phyloP scores from a whole-genome alignment of 2,888 invertebrate genomes.

The Apodemia hepburni region DNA sequence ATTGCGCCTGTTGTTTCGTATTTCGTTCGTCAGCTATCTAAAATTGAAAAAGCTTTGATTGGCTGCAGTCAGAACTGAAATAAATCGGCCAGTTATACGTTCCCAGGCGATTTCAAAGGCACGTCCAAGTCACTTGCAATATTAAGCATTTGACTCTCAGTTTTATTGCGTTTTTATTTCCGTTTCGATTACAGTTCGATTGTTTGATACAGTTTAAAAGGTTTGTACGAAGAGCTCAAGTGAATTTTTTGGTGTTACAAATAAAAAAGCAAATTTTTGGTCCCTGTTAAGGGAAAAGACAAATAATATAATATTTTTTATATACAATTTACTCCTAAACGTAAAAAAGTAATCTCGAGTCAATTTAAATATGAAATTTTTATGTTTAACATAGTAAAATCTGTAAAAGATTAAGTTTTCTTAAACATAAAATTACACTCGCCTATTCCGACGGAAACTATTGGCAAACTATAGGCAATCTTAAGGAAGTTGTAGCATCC shows the following conservation, averaged over 20 bases:
- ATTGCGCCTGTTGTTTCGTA: conserved; percentile 52
- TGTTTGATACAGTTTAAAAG: neutral
- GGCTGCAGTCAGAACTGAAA: conserved; percentile 51
- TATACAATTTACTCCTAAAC: too few relatives aligned
- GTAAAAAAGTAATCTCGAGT: too few relatives aligned
- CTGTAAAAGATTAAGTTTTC: too few relatives aligned
- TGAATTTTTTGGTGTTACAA: neutral
- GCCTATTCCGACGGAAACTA: too few relatives aligned
- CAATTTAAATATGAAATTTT: too few relatives aligned
- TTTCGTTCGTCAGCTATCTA: conserved; percentile 49
- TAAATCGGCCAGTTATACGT: conserved; percentile 47
- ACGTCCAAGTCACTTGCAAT: conserved; percentile 43
- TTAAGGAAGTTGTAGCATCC: too few relatives aligned
- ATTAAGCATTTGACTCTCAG: conserved; percentile 42
- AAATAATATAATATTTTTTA: too few relatives aligned
- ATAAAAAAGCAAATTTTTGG: too few relatives aligned
- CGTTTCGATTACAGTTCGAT: neutral
- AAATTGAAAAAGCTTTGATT: conserved; percentile 67
- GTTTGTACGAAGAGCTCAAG: neutral
- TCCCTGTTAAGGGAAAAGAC: too few relatives aligned
- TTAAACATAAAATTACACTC: too few relatives aligned
- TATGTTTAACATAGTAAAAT: too few relatives aligned
- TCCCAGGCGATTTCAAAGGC: conserved; percentile 48
- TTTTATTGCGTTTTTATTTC: conserved; percentile 16
- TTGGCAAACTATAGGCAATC: too few relatives aligned